Base-by-base conservation (phyloP, 37 sponge, comb jelly and placozoan species). In the Oopsacas minuta region DNA sequence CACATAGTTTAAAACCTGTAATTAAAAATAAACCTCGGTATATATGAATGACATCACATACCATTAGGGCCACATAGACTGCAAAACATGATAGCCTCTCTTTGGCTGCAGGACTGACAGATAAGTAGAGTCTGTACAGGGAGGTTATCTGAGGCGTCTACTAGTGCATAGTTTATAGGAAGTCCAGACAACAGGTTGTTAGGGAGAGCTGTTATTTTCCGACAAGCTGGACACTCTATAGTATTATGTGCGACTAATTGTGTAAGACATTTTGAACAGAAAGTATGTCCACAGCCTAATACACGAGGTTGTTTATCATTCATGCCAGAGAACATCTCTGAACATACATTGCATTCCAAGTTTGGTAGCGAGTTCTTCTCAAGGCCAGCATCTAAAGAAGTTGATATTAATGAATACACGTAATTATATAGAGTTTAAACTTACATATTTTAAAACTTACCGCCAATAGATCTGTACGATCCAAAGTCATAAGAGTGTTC, bases 251-350 rank as follows among this genome's bases (percentile, higher is more conserved):
- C 1, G 3, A 83, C 39, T 36, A 84, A 37, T 0, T 52, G 37
- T 30, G 37, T 17, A 15, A 91, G 86, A 42, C 92, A 91, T 25
- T 85, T 86, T n/a, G 88, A 81, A 38, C 92, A 89, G 89, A 85
- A 87, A 0, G 92, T 91, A 83, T 91, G 92, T 0, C 92, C 92
- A 85, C 92, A 91, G 23, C 82, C 34, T 3, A 91, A 83, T 8
- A 87, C 87, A 28, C 89, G 84, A 23, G 92, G 89, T 1, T 38
- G 37, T 15, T 85, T 39, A 39, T 89, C 83, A 32, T 81, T 83
- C 20, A 46, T 61, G 15, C 23, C 36, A 23, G 84, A 86, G 52
- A 87, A 91, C 82, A 85, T 38, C 20, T 89, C 87, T 23, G 81
- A 84, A 81, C 92, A 91, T 0, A 91, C 84, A 23, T 39, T 69